These are phyloP conservation scores for Psittacula echo DNA, from an alignment of 2,797 vertebrate species.

Conservation along the genomic window DNA sequence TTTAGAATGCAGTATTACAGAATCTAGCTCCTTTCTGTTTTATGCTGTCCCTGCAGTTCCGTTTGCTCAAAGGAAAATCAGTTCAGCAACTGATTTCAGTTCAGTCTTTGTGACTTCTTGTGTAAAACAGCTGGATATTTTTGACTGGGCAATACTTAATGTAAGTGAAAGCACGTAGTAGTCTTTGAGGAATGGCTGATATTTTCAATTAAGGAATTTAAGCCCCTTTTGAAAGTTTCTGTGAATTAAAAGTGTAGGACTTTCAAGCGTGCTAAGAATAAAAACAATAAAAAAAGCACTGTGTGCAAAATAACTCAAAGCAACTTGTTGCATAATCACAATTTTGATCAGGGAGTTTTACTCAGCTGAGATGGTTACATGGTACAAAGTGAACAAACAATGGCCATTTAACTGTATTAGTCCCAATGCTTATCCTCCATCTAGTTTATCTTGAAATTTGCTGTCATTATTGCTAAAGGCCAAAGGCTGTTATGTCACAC, in stretches of 20 bases:
- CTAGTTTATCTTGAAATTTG: not conserved
- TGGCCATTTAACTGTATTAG: not conserved
- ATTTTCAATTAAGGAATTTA: not conserved
- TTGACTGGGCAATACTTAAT: not conserved
- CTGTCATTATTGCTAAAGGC: not conserved
- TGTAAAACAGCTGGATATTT: not conserved
- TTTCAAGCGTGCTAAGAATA: not conserved
- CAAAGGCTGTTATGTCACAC: not conserved
- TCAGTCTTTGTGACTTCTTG: not conserved
- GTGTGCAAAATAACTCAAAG: not conserved
- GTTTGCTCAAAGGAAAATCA: not conserved
- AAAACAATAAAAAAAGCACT: not conserved
- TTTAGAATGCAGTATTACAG: not conserved
- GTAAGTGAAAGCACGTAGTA: not conserved
- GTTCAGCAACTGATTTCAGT: not conserved
- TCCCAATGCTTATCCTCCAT: not conserved
- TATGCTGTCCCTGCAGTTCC: not conserved
- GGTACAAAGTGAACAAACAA: not conserved
- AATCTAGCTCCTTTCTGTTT: not conserved
- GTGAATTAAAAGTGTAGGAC: not conserved
- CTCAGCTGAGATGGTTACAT: not conserved
- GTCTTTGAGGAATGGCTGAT: not conserved
- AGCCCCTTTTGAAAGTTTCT: not conserved
- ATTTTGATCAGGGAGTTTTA: not conserved
- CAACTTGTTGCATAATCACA: not conserved